Evolutionary conservation across 2,797 vertebrate genomes (phyloP), one percentile per base, ranked within the genome.

Genomic region (Protonibea diacanthus): DNA sequence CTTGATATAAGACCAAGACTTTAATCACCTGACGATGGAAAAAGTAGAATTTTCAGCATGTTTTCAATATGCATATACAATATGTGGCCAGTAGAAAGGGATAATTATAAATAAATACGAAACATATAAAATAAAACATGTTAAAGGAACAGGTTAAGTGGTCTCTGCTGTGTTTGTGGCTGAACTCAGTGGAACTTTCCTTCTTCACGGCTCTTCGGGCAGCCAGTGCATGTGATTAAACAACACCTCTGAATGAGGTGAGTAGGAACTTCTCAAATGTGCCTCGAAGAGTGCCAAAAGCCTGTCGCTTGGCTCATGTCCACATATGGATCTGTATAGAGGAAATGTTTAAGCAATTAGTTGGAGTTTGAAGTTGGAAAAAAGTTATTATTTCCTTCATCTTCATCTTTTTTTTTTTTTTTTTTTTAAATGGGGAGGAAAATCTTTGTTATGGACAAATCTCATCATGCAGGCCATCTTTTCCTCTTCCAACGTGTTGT

Each of bases 311-410:
- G 84, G 87, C 86, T 67, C 17, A 1, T 1, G 40, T 81, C 71
- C 86, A 62, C 75, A 4, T 74, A 73, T 76, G 78, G 86, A 90
- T 85, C 85, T 11, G 61, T 66, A 52, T 66, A 52, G 82, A 89
- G 83, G 90, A 93, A 92, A 93, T 83, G 79, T 92, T 87, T 83
- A 85, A 88, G 88, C 81, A 89, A 89, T 92, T 87, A 89, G 83
- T 58, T 61, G 20, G 59, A 83, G 42, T 87, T 88, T 76, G 89
- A 85, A 68, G 74, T 63, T 85, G 83, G 88, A 80, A 91, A 88
- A 59, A 81, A 76, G 44, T 67, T 64, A 74, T 81, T 84, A 82
- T 81, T 86, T 81, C 76, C 77, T 76, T 57, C 56, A 12, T 69
- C 61, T 45, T 33, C 33, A 33, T 33, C 7, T 7, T 33, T 63